phyloP scores from a whole-genome alignment of 2,888 invertebrate genomes.

The Ennomos erosarius region DNA sequence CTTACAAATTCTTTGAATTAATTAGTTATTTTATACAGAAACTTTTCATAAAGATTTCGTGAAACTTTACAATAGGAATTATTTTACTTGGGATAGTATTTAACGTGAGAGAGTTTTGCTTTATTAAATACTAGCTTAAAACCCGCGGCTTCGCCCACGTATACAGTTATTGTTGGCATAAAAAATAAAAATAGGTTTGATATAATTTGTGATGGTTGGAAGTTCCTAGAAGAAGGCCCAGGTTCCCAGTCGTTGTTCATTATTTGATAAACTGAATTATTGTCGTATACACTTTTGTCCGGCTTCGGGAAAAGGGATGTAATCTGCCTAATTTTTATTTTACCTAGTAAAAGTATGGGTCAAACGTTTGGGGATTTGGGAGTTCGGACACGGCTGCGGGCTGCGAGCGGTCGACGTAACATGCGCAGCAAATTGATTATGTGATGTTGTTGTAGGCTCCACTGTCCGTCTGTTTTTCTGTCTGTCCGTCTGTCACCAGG shows the following conservation, averaged over 20 bases:
- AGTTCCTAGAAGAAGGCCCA: too few relatives aligned
- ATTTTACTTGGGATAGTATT: too few relatives aligned
- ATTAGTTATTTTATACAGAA: background rate
- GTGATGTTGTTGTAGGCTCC: too few relatives aligned
- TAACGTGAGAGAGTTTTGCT: too few relatives aligned
- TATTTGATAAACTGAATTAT: background rate
- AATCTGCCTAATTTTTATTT: conserved; percentile 35
- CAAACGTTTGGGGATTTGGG: conserved; percentile 23
- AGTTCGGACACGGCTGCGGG: background rate
- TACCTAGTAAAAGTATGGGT: conserved; percentile 23
- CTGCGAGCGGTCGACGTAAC: background rate
- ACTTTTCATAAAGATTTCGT: background rate
- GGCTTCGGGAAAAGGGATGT: conserved; percentile 17
- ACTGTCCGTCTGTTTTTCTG: too few relatives aligned
- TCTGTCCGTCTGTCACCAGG: too few relatives aligned
- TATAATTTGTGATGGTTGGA: too few relatives aligned
- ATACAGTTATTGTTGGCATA: too few relatives aligned
- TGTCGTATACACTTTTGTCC: background rate
- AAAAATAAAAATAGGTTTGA: too few relatives aligned
- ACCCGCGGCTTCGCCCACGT: too few relatives aligned
- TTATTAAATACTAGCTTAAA: too few relatives aligned
- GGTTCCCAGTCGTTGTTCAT: background rate
- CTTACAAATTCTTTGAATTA: background rate
- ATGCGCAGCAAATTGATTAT: background rate
- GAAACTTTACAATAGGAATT: too few relatives aligned